Evolutionary conservation across 1,140 invertebrate species (phyloP), one percentile per base, ranked within the genome.

Genomic region (Drosophila mojavensis): DNA sequence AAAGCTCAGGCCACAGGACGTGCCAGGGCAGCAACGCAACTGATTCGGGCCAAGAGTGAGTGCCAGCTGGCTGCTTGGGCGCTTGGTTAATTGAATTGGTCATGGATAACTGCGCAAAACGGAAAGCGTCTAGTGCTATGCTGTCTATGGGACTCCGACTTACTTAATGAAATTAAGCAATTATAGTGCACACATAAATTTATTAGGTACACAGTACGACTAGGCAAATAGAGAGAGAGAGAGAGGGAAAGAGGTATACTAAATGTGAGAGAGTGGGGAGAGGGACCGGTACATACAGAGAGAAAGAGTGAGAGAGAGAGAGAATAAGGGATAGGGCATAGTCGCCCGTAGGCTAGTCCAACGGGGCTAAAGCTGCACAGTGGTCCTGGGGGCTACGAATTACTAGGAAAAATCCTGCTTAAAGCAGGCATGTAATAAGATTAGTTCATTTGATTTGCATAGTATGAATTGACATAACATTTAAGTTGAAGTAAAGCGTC

Each of bases 141-240:
- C 20, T 24, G 51, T 65, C 11, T 28, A 15, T 61, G 53, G 64
- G 58, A 51, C 28, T 73, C 41, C 60, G 83, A 70, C 76, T 88
- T 63, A 86, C 82, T 86, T 88, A 88, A 88, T 88, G 77, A 88
- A 88, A 88, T 88, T 79, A 83, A 83, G 80, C 83, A 88, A 84
- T 89, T 89, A 88, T 74, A 71, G 53, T 63, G 76, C 63, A 36
- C 72, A 83, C 80, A 88, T 71, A 78, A 73, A 89, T 80, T 83
- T 79, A 86, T 80, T 89, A 86, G 66, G 62, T 55, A 75, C 70
- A 41, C 55, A 43, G 33, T 47, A 43, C 11, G 28, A n/a, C 60
- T 55, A 26, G 50, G 56, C 28, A 36, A 15, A 33, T 45, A 6
- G 5, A 9, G n/a, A 6, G 6, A 0, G 7, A 7, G 43, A 15